These are phyloP conservation scores for Leptosomus discolor DNA, from an alignment of 2,113 vertebrate genomes.

Conservation along the genomic window DNA sequence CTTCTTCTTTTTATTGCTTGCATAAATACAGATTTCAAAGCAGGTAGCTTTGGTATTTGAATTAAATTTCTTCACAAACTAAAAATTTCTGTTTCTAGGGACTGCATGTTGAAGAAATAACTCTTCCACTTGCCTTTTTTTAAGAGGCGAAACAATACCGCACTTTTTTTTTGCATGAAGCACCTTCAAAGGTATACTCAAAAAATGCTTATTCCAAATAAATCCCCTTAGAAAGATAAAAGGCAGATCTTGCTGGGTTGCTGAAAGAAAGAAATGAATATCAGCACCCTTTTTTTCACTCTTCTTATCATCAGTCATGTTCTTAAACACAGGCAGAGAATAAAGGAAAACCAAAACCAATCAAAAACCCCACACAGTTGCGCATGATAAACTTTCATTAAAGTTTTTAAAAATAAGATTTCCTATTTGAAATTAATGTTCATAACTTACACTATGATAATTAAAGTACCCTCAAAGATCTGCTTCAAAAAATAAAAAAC, in stretches of 20 bases:
- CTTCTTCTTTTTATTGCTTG: not conserved
- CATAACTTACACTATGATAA: not conserved
- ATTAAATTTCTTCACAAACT: not conserved
- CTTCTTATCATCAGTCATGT: not conserved
- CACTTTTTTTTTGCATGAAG: not conserved
- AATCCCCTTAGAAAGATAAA: conserved; percentile 20
- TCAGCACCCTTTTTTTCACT: not conserved
- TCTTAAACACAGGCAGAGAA: not conserved
- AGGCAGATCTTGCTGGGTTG: not conserved
- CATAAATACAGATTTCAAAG: not conserved
- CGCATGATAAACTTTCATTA: not conserved
- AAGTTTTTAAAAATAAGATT: not conserved
- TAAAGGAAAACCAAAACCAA: not conserved
- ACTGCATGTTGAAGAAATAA: not conserved
- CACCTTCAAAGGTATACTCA: not conserved
- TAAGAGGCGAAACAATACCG: not conserved
- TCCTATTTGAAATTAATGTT: conserved; percentile 30
- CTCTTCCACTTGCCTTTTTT: not conserved
- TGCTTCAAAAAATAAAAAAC: conserved; percentile 15
- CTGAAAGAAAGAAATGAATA: conserved; percentile 21
- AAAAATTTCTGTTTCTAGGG: not conserved
- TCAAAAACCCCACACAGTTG: not conserved
- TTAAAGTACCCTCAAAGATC: not conserved
- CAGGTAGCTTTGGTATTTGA: not conserved
- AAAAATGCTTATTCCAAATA: not conserved